phyloP scores from a whole-genome alignment of 2,113 vertebrate species.

The Pipra filicauda region DNA sequence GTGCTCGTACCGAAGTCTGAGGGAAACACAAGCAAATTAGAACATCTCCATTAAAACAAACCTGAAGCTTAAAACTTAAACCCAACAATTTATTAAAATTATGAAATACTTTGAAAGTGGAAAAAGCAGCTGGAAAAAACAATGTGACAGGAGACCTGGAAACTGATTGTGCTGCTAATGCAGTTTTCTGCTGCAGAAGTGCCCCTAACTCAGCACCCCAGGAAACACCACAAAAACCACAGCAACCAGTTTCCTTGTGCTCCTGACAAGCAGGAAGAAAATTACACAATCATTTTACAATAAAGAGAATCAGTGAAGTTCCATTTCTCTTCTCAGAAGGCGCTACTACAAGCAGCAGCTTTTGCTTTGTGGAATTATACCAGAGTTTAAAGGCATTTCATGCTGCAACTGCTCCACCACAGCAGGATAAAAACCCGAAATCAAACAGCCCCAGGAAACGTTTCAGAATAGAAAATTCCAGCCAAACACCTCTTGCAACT shows the following conservation, averaged over 20 bases:
- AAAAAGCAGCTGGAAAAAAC: neutral
- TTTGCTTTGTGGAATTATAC: neutral
- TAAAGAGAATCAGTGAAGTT: neutral
- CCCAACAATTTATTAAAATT: neutral
- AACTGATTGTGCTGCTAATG: fast-evolving
- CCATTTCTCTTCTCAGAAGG: neutral
- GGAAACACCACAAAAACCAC: neutral
- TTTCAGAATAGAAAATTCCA: neutral
- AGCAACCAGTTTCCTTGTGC: neutral
- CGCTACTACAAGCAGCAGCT: neutral
- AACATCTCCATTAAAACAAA: neutral
- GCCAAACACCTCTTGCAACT: fast-evolving
- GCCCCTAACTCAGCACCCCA: neutral
- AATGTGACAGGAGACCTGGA: neutral
- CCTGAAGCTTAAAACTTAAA: neutral
- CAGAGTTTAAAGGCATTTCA: neutral
- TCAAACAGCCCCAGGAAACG: neutral
- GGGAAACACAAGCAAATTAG: neutral
- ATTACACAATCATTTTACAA: fast-evolving
- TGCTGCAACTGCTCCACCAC: neutral
- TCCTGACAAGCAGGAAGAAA: fast-evolving
- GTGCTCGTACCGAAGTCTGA: constrained; percentile 92
- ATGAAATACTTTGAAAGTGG: neutral
- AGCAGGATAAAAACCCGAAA: neutral
- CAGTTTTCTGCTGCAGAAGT: neutral